Base-by-base conservation (phyloP, 2,113 vertebrate species). In the Cercocebus atys region DNA sequence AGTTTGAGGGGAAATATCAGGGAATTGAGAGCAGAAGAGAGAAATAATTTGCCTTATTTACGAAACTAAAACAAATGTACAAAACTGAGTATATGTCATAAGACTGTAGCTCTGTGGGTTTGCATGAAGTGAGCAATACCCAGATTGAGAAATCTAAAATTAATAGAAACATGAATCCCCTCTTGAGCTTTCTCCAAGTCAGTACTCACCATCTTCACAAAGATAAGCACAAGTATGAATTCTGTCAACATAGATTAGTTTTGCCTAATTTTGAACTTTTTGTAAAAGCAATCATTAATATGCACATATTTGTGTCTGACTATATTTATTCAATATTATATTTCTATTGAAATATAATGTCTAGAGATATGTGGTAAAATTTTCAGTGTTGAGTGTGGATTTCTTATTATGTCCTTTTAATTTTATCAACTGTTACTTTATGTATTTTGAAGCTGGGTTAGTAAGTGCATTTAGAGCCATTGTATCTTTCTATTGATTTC, bases 81-180 rank as follows among this genome's bases (percentile, higher is more conserved):
- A 38, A 55, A 57, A 30, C 18, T 11, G 2, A 23, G 25, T 4
- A 7, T 27, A 13, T 1, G 1, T 50, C 0, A 0, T 35, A 40
- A 76, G 22, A 45, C 0, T 8, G 43, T 2, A 47, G 10, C 14
- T 38, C 9, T 2, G 3, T 9, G 27, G 23, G 18, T 45, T 27
- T 57, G 57, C 45, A 38, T 38, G 32, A 52, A 18, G 2, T 5
- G 0, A 27, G 47, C 5, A 9, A 27, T 8, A 38, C 6, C 5
- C 27, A n/a, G 66, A 20, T 43, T 0, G 5, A 45, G 47, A 68
- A 50, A 87, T 66, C 92, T 9, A 57, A 73, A 79, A 35, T 6
- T 22, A 38, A 32, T 38, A 57, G 52, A 90, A 47, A 2, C 2
- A 16, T 5, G 40, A 20, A 66, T 55, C 3, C 23, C 12, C 16